phyloP scores from a whole-genome alignment of 2,888 invertebrate genomes.

The Drosophila recens region DNA sequence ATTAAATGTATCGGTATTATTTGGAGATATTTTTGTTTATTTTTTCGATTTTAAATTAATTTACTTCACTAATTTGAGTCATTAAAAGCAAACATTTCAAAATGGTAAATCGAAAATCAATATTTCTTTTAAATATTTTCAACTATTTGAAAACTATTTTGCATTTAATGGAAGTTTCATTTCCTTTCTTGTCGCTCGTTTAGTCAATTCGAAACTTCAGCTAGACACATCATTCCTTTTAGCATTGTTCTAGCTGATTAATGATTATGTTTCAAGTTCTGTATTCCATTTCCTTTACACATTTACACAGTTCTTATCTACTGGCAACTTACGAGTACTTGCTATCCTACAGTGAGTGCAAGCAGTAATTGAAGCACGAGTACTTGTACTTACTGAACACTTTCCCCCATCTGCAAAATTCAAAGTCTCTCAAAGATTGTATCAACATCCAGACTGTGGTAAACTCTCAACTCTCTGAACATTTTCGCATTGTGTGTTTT shows the following conservation, averaged over 20 bases:
- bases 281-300: slow-evolving; percentile 6
- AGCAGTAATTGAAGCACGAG: slow-evolving; percentile 11
- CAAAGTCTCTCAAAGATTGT: slow-evolving; percentile 22
- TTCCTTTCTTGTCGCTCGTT: background rate
- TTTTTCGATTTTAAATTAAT: no score
- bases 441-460: slow-evolving; percentile 20
- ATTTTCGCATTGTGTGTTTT: slow-evolving; percentile 26
- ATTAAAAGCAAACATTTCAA: background rate
- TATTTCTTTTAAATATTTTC: background rate
- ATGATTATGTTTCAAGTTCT: slow-evolving; percentile 9
- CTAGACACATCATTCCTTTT: background rate
- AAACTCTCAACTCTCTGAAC: slow-evolving; percentile 1
- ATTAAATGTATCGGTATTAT: no score
- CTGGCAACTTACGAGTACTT: slow-evolving; percentile 5
- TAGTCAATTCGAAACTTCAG: background rate
- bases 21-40: no score
- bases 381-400: slow-evolving; percentile 3
- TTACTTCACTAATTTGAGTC: background rate
- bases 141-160: background rate
- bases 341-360: background rate
- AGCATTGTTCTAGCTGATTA: slow-evolving; percentile 7
- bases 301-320: background rate
- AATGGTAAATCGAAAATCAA: background rate
- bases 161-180: background rate
- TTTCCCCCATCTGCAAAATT: slow-evolving; percentile 9